Base-by-base conservation (phyloP, 1,140 invertebrate species). In the Cyphomyrmex costatus region DNA sequence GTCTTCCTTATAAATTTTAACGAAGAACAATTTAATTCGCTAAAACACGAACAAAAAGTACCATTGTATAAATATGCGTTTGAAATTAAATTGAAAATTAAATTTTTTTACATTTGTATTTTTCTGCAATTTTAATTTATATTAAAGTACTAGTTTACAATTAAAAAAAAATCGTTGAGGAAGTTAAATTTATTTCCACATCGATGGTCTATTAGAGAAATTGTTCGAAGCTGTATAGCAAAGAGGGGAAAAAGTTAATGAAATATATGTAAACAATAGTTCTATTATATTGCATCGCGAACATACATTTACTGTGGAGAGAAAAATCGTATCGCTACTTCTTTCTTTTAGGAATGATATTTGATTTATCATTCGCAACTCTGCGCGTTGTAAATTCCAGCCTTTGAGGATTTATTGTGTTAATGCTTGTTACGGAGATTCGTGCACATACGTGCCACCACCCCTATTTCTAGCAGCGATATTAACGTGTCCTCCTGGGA, bases 391-490 rank as follows among this genome's bases (percentile, higher is more conserved):
- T 24, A 49, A 56, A 60, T 82, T 27, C 53, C 49, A n/a, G n/a
- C 76, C 85, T 90, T 90, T 90, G 88, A 90, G 88, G 87, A 83
- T 88, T 87, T 90, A 90, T 90, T 60, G 86, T 65, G 68, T 90
- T 87, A 90, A 88, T 88, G 80, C 87, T 90, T 73, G 86, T 89
- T 90, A 87, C 76, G 63, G 36, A 30, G 79, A 51, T 36, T 49
- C 61, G 33, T 42, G 19, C 33, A 71, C 30, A 58, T 30, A 16
- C 49, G 12, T 51, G 10, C 42, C 21, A 33, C n/a, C 27, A 21
- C n/a, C 74, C 27, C 53, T 51, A 36, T 56, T 73, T 8, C 27
- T 27, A n/a, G 42, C 33, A 46, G 42, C 10, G 61, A 68, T 86
- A 89, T 89, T 83, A 89, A 86, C 88, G 53, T 33, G 85, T 76